Evolutionary conservation across 2,797 vertebrate genomes (phyloP).

Genomic region (Gouania willdenowi): DNA sequence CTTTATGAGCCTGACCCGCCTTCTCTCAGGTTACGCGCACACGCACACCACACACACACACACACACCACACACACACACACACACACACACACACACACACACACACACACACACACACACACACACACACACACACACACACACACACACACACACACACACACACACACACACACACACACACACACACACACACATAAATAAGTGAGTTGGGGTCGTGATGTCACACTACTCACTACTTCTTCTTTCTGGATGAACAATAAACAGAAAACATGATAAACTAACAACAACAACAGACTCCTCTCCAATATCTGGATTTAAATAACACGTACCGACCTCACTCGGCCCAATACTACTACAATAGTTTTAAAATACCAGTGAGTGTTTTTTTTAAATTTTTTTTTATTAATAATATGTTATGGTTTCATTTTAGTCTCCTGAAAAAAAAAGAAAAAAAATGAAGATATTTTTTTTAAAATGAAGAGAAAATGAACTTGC

Average conservation of each 20-base stretch:
- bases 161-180: slow-evolving; percentile 1
- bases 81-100: no score
- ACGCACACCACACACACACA: no score
- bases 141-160: slow-evolving; percentile 2
- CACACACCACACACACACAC: no score
- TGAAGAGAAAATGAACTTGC: no score
- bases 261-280: slow-evolving; percentile 53
- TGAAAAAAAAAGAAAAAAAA: no score
- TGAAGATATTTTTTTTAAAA: no score
- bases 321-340: slow-evolving; percentile 28
- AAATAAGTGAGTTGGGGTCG: slow-evolving; percentile 51
- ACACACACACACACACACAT: slow-evolving; percentile 2
- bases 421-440: no score
- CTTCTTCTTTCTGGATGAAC: slow-evolving; percentile 29
- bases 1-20: no score
- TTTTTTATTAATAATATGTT: no score
- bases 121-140: background rate
- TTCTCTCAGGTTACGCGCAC: no score
- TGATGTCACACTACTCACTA: slow-evolving; percentile 39
- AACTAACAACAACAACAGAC: slow-evolving; percentile 14
- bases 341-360: background rate
- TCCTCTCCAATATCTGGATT: slow-evolving; percentile 17
- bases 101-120: no score
- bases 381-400: no score
- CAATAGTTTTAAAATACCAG: slow-evolving; percentile 19